A percentile compares a stretch with the other conserved stretches of the same genome.
Conservation (phyloP, 2,113 vertebrate species). For the Tachysurus vachellii region DNA sequence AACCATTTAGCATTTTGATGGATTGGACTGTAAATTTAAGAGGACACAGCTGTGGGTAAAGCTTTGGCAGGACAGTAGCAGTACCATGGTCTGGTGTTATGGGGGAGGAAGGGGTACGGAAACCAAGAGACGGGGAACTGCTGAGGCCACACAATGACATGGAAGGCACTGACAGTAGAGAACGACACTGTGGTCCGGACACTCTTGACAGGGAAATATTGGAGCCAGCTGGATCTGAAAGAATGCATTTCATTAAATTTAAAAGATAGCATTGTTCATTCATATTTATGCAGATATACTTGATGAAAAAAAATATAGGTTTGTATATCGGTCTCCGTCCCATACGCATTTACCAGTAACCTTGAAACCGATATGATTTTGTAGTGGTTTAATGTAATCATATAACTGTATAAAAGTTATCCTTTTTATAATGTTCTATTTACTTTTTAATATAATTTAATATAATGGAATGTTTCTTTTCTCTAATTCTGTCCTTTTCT, state of each 20-base stretch:
- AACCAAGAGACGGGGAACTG: conserved; percentile 45
- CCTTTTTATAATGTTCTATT: not conserved
- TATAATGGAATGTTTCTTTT: not conserved
- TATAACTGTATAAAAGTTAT: not conserved
- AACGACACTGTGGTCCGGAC: conserved; percentile 49
- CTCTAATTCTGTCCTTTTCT: conserved; percentile 22
- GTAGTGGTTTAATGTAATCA: not conserved
- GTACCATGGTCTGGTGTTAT: conserved; percentile 22
- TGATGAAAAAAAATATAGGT: not conserved
- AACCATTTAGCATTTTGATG: conserved; percentile 33
- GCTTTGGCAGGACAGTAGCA: conserved; percentile 42
- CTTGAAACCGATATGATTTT: not conserved
- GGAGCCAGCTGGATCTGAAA: conserved; percentile 50
- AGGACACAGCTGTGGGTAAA: conserved; percentile 39
- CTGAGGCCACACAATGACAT: conserved; percentile 45
- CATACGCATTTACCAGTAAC: not conserved
- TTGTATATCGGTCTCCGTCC: not conserved
- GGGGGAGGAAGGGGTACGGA: conserved; percentile 42
- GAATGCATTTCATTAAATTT: conserved; percentile 36
- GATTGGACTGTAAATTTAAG: conserved; percentile 22
- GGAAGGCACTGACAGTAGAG: conserved; percentile 42
- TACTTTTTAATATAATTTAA: not conserved
- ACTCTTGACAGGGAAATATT: conserved; percentile 32
- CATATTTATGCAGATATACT: conserved; percentile 19
- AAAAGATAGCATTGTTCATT: conserved; percentile 41